Evolutionary conservation across 2,113 vertebrate species (phyloP).

Genomic region (Ptilonorhynchus violaceus): DNA sequence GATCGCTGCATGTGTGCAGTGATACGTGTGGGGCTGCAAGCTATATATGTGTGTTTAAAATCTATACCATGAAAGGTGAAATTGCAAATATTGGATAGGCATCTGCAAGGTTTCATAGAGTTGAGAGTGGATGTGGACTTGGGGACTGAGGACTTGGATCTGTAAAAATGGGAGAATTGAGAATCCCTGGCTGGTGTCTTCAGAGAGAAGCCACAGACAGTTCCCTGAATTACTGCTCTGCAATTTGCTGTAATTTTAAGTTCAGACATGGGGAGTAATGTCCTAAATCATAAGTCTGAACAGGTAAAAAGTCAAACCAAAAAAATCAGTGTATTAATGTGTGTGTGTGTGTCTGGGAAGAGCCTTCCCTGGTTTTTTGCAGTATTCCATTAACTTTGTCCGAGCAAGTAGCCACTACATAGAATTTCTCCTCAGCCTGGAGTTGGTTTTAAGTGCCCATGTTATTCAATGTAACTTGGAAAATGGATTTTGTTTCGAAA

Average conservation of each 20-base stretch:
- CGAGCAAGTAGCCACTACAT: neutral
- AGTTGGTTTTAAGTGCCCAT: neutral
- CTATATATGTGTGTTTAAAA: neutral
- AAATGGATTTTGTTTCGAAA: neutral
- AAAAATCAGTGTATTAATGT: neutral
- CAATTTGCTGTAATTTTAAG: neutral
- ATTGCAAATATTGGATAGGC: neutral
- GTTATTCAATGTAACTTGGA: neutral
- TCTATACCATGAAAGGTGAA: neutral
- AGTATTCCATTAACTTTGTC: neutral
- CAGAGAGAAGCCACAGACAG: neutral
- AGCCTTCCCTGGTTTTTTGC: neutral
- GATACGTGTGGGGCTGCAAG: neutral
- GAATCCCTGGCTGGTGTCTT: neutral
- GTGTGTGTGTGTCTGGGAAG: neutral
- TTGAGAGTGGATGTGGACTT: neutral
- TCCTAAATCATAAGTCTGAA: neutral
- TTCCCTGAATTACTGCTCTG: neutral
- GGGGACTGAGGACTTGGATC: neutral
- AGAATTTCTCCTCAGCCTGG: neutral
- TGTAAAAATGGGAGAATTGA: neutral
- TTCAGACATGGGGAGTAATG: neutral
- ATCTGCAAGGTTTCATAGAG: neutral
- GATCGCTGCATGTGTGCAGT: slow-evolving; percentile 5
- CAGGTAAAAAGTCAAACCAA: neutral